A percentile compares a stretch with the other conserved stretches of the same genome.
phyloP scores from a whole-genome alignment of 1,140 invertebrate species.

The Drosophila mojavensis region DNA sequence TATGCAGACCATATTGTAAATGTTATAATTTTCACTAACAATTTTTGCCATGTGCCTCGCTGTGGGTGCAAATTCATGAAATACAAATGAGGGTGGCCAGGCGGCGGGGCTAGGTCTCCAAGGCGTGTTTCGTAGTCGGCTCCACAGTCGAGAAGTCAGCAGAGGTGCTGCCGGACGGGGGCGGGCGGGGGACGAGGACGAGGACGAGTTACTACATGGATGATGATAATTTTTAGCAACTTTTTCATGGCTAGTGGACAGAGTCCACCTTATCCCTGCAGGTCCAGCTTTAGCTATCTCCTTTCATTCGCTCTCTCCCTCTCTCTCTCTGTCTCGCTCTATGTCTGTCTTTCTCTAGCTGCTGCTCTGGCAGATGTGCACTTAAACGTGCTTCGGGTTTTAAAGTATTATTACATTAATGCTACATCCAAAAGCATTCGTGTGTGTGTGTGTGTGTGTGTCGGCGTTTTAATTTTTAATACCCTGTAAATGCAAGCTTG shows the following conservation, averaged over 20 bases:
- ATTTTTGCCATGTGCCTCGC: conserved; percentile 55
- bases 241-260: conserved; percentile 47
- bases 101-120: background rate
- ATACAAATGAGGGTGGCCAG: background rate
- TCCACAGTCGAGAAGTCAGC: background rate
- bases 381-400: conserved; percentile 76
- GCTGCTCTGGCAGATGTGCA: conserved; percentile 49
- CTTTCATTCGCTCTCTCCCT: background rate
- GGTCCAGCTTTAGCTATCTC: conserved; percentile 2
- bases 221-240: conserved; percentile 79
- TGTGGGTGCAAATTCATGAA: conserved; percentile 29
- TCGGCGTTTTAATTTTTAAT: conserved; percentile 36
- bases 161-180: background rate
- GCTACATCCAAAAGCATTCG: conserved; percentile 52
- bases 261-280: background rate
- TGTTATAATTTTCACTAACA: conserved; percentile 81
- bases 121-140: conserved; percentile 6
- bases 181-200: background rate
- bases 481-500: conserved; percentile 22
- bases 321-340: background rate
- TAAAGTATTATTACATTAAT: conserved; percentile 70
- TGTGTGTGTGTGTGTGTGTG: conserved; percentile 2
- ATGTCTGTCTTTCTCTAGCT: background rate
- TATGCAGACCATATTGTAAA: conserved; percentile 77
- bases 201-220: conserved; percentile 22